Conservation (phyloP, 2,797 vertebrate species). For the Argentina silus region DNA sequence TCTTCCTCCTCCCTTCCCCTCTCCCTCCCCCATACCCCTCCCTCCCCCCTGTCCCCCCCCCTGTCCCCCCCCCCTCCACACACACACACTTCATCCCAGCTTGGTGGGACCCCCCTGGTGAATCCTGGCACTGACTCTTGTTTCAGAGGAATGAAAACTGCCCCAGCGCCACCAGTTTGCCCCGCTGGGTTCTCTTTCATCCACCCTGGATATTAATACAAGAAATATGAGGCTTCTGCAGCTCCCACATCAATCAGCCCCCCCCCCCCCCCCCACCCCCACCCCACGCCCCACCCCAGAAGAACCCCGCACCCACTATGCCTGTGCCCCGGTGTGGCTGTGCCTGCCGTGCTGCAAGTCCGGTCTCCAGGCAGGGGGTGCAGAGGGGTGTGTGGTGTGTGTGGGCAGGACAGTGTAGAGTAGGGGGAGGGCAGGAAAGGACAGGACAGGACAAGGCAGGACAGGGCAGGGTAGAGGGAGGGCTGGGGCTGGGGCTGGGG, state of each 20-base stretch:
- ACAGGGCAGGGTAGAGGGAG: neutral
- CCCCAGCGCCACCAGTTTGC: slow-evolving; percentile 64
- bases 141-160: slow-evolving; percentile 68
- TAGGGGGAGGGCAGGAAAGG: neutral
- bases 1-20: slow-evolving; percentile 14
- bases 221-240: slow-evolving; percentile 57
- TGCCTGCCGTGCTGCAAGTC: neutral
- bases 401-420: neutral
- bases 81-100: slow-evolving; percentile 47
- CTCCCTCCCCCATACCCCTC: slow-evolving; percentile 29
- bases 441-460: neutral
- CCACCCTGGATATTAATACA: slow-evolving; percentile 65
- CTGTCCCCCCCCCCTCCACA: neutral
- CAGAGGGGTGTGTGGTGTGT: neutral
- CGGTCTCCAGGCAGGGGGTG: neutral
- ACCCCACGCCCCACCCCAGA: slow-evolving; percentile 43
- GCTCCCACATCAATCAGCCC: slow-evolving; percentile 59
- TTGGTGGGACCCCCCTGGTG: slow-evolving; percentile 63
- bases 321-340: neutral
- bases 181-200: slow-evolving; percentile 60
- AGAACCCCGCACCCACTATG: neutral
- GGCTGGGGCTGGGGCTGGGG: neutral
- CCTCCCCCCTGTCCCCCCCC: slow-evolving; percentile 33
- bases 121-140: slow-evolving; percentile 60
- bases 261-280: slow-evolving; percentile 39